Evolutionary conservation across 1,140 invertebrate species (phyloP).

Genomic region (Drosophila oshimai): DNA sequence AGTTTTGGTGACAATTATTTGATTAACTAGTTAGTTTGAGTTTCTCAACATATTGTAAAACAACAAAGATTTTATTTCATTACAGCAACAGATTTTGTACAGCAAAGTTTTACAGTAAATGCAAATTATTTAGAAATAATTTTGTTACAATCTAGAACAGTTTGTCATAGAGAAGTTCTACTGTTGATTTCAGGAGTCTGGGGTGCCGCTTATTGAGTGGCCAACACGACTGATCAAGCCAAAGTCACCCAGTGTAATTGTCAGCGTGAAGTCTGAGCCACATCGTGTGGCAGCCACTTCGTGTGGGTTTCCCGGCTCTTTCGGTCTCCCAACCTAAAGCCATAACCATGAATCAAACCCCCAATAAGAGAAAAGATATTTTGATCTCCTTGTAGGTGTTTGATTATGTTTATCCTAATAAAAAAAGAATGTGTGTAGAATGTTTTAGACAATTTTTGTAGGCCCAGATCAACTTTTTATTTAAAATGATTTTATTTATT

Average conservation of each 20-base stretch:
- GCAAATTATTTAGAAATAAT: too few species aligned
- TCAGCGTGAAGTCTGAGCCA: slow-evolving; percentile 26
- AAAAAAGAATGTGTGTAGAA: not conserved
- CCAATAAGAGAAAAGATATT: not conserved
- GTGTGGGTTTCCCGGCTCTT: slow-evolving; percentile 23
- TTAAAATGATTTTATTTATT: too few species aligned
- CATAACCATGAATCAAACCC: not conserved
- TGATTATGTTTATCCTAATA: not conserved
- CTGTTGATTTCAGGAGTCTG: not conserved
- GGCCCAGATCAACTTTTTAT: too few species aligned
- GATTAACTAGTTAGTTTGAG: too few species aligned
- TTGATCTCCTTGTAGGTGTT: not conserved
- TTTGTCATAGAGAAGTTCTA: not conserved
- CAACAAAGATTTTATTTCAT: too few species aligned
- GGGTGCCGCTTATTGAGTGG: not conserved
- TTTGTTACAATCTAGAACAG: too few species aligned
- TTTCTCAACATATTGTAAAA: too few species aligned
- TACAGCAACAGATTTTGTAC: too few species aligned
- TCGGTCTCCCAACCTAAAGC: not conserved
- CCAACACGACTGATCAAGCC: not conserved
- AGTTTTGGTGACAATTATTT: too few species aligned
- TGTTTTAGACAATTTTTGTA: too few species aligned
- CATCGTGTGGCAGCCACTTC: slow-evolving; percentile 16
- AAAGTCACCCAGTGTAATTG: slow-evolving; percentile 28
- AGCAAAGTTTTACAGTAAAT: too few species aligned